phyloP scores from a whole-genome alignment of 2,113 vertebrate species.

The Clupea harengus region DNA sequence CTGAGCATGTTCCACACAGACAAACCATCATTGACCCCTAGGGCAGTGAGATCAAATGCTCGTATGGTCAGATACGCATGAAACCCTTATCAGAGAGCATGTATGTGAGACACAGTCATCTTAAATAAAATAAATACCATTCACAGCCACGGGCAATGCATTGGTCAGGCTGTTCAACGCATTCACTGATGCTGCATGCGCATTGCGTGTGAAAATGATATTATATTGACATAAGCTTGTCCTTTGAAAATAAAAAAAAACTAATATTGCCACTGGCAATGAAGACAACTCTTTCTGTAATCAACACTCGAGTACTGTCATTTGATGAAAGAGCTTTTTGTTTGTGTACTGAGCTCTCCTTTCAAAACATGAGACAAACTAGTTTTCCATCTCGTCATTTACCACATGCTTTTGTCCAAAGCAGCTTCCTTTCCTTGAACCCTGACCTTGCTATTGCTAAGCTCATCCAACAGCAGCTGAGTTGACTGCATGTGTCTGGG shows the following conservation, averaged over 20 bases:
- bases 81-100: conserved; percentile 38
- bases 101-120: conserved; percentile 44
- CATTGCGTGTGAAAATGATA: neutral
- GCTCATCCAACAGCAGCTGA: neutral
- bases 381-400: neutral
- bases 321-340: neutral
- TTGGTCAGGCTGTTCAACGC: conserved; percentile 5
- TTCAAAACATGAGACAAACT: neutral
- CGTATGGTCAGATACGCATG: conserved; percentile 36
- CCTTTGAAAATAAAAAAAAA: neutral
- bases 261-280: neutral
- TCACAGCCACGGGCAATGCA: conserved; percentile 39
- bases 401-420: neutral
- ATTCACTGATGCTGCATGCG: conserved; percentile 21
- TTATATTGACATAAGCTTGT: neutral
- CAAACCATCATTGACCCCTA: conserved; percentile 49
- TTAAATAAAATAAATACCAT: conserved; percentile 54
- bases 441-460: neutral
- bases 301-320: neutral
- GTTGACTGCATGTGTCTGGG: neutral
- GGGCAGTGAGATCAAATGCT: conserved; percentile 34
- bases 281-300: neutral
- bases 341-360: neutral
- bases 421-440: neutral
- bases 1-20: conserved; percentile 36